Evolutionary conservation across 1,140 invertebrate genomes (phyloP).

Genomic region (Antheraea pernyi): DNA sequence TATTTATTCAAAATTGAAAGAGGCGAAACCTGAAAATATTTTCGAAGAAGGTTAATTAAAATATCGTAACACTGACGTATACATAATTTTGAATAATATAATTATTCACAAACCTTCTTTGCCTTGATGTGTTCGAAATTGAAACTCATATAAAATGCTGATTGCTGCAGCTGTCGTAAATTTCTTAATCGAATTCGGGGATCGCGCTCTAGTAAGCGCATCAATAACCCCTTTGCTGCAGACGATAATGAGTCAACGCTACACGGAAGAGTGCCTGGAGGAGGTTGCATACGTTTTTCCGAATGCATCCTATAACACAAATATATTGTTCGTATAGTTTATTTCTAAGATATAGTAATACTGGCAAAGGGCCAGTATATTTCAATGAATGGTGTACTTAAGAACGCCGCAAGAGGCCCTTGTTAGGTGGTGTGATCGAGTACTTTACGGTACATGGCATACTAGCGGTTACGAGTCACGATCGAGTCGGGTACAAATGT

Average conservation of each 20-base stretch:
- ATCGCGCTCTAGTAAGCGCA: conserved; percentile 64
- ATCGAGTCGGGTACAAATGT: no score
- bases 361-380: no score
- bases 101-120: conserved; percentile 41
- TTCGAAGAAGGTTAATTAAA: conserved; percentile 11
- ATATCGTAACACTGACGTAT: no score
- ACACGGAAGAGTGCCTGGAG: conserved; percentile 49
- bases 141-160: conserved; percentile 75
- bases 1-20: conserved; percentile 36
- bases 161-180: conserved; percentile 68
- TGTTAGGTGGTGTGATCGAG: no score
- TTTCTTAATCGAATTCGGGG: conserved; percentile 63
- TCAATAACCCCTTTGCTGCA: conserved; percentile 56
- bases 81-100: no score
- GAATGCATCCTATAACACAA: neutral
- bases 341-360: no score
- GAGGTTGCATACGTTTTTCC: neutral
- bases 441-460: no score
- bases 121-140: conserved; percentile 71
- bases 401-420: no score
- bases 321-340: neutral
- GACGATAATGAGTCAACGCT: conserved; percentile 41
- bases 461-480: no score
- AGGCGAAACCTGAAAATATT: conserved; percentile 45
- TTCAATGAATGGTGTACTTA: no score